Base-by-base conservation (phyloP, 2,888 invertebrate genomes). In the Heliconius hortense region DNA sequence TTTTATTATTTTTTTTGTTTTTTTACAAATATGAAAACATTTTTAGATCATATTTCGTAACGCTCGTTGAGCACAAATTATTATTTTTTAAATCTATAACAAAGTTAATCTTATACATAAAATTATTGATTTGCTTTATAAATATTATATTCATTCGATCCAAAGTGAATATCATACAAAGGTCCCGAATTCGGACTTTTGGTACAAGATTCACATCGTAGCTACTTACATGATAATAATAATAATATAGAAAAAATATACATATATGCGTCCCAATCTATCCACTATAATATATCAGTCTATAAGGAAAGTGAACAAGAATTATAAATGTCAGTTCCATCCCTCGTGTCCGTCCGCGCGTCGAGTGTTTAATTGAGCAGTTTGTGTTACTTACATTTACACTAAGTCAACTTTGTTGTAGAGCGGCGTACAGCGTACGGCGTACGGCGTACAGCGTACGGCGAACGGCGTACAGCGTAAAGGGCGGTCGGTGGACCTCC, bases 381-480 rank as follows among this genome's bases (percentile, higher is more conserved):
- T 82, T 88, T 88, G 86, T 87, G 87, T 89, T 91, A 92, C 83
- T 90, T 92, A 92, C 86, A 85, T 87, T 89, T 89, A 92, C 82
- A 88, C 91, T 92, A 91, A 87, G 84, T 91, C 90, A 91, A 92
- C 90, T 90, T 90, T 89, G 91, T 91, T 90, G 93, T 89, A 90
- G 90, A 87, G 85, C 84, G 84, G 84, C n/a, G 35, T 4, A 11
- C 64, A 84, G 86, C 84, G 85, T 87, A 86, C 84, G 84, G 84
- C n/a, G 35, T 4, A 11, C 64, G 84, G 86, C 84, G 85, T 87
- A 86, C 90, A 92, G 91, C n/a, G 66, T 28, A 62, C 66, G 3
- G 67, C 84, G 85, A 87, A 86, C 84, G 84, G 84, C n/a, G 35
- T 4, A 11, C 64, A 84, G 86, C 84, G 85, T 87, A 86, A 90